A percentile compares a stretch with the other conserved stretches of the same genome.
Conservation (phyloP, 2,797 vertebrate species). For the Eleutherodactylus coqui region DNA sequence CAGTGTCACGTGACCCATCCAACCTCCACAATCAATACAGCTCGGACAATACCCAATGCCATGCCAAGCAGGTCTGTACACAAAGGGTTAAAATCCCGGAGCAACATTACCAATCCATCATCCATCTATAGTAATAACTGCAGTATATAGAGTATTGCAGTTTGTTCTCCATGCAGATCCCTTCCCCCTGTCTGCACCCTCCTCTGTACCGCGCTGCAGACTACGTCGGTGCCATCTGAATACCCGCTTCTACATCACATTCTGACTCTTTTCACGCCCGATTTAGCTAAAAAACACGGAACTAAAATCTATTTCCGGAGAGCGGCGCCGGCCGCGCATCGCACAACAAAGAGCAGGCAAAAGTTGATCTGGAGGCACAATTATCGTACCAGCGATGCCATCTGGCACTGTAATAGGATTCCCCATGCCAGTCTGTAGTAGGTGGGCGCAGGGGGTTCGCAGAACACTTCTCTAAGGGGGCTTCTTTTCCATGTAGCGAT, state of each 20-base stretch:
- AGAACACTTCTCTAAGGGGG: not conserved
- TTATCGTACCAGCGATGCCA: not conserved
- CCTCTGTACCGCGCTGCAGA: not conserved
- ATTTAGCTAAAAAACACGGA: not conserved
- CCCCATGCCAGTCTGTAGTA: not conserved
- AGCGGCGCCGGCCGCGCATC: not conserved
- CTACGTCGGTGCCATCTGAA: not conserved
- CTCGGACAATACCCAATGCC: slow-evolving; percentile 6
- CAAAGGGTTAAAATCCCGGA: not conserved
- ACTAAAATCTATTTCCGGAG: not conserved
- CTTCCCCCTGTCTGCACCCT: not conserved
- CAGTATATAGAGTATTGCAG: not conserved
- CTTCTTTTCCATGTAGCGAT: too few relatives aligned
- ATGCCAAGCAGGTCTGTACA: not conserved
- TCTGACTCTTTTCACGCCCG: not conserved
- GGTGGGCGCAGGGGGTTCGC: not conserved
- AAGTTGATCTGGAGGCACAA: not conserved
- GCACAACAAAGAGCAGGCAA: not conserved
- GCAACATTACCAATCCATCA: not conserved
- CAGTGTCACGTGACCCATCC: slow-evolving; percentile 21
- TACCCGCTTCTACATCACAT: not conserved
- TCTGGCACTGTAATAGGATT: not conserved
- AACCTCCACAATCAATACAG: slow-evolving; percentile 24
- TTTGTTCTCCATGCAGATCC: too few relatives aligned
- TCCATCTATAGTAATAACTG: not conserved